Conservation (phyloP, 1,140 invertebrate genomes). For the Cepaea nemoralis region DNA sequence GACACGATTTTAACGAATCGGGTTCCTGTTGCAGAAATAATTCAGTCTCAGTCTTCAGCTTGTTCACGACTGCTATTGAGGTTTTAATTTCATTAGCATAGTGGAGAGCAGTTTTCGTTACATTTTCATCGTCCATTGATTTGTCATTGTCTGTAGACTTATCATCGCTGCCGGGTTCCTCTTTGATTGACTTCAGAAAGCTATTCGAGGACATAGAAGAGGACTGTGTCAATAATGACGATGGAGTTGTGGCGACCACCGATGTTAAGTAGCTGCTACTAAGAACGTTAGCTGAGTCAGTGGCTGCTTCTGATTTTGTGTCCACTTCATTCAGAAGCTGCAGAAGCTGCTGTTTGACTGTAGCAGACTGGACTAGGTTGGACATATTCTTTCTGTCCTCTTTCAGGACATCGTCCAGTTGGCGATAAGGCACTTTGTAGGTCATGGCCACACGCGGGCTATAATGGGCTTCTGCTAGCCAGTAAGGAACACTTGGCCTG, state of each 20-base stretch:
- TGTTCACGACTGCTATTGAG: background rate
- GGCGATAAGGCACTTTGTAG: conserved; percentile 41
- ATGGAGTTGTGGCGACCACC: background rate
- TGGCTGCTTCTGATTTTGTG: background rate
- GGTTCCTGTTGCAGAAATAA: background rate
- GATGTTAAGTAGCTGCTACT: background rate
- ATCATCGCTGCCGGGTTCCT: background rate
- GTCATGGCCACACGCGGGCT: conserved; percentile 47
- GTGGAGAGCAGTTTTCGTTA: background rate
- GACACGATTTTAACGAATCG: background rate
- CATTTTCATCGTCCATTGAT: too few relatives aligned
- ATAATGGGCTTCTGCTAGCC: conserved; percentile 48
- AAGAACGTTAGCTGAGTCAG: background rate
- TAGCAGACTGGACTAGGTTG: conserved; percentile 47
- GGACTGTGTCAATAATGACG: background rate
- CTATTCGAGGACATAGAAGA: background rate
- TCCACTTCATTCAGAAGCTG: conserved; percentile 43
- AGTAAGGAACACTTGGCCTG: conserved; percentile 38
- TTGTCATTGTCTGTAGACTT: too few relatives aligned
- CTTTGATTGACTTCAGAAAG: background rate
- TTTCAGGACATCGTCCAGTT: conserved; percentile 40
- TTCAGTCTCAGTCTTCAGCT: background rate
- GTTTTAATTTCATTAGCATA: background rate
- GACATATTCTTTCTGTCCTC: conserved; percentile 46
- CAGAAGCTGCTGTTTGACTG: conserved; percentile 51